A percentile compares a stretch with the other conserved stretches of the same genome.
Conservation (phyloP, 2,888 invertebrate species). For the Idaea dimidiata region DNA sequence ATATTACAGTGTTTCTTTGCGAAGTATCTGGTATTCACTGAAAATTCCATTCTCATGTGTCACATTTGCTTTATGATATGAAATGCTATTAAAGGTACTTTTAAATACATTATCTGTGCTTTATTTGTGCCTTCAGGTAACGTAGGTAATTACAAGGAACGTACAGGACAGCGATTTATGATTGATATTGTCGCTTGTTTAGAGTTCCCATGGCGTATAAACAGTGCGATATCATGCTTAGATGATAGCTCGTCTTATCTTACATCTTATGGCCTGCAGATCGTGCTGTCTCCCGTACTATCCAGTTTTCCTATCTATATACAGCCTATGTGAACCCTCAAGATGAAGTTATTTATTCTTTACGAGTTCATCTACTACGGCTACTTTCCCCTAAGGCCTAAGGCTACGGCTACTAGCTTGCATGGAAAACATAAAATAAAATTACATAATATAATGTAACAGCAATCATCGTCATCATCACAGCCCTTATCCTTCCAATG, state of each 20-base stretch:
- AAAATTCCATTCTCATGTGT: background rate
- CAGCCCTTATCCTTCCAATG: no score
- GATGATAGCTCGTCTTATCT: conserved; percentile 44
- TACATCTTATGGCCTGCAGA: conserved; percentile 43
- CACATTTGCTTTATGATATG: conserved; percentile 14
- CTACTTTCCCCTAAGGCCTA: conserved; percentile 23
- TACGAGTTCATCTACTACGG: conserved; percentile 39
- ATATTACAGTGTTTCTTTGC: conserved; percentile 6
- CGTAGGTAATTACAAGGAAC: background rate
- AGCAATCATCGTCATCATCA: no score
- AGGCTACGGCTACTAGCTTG: conserved; percentile 28
- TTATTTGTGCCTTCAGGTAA: conserved; percentile 11
- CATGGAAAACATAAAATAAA: conserved; percentile 10
- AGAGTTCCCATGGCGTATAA: conserved; percentile 48
- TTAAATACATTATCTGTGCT: conserved; percentile 18
- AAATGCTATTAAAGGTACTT: conserved; percentile 19
- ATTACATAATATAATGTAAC: background rate
- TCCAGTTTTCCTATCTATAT: conserved; percentile 30
- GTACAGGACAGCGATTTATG: conserved; percentile 50
- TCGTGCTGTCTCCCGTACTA: conserved; percentile 30
- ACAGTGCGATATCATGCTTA: conserved; percentile 20
- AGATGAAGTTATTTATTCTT: conserved; percentile 56
- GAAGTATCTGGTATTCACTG: background rate
- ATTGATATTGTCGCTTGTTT: conserved; percentile 51
- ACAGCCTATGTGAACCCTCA: conserved; percentile 13